Percentiles rank a stretch among this genome's conserved stretches.
Evolutionary conservation across 2,113 vertebrate species (phyloP).

Genomic region (Daboia siamensis): DNA sequence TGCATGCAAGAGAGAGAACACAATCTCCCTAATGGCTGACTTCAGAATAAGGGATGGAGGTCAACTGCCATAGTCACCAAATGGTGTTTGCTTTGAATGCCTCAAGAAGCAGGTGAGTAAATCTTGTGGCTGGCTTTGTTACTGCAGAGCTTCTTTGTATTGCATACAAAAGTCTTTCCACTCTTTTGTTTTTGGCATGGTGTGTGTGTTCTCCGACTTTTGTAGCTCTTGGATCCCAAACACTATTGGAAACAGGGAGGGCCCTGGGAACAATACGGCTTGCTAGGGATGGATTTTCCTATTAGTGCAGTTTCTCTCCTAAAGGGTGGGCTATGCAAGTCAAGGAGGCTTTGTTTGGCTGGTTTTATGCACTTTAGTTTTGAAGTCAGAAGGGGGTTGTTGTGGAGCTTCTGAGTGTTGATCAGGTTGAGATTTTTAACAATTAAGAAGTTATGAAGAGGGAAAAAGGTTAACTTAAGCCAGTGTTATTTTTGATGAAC

Average conservation of each 20-base stretch:
- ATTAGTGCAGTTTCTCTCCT: slow-evolving; percentile 58
- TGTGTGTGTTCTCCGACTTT: slow-evolving; percentile 47
- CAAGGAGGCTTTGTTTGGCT: slow-evolving; percentile 65
- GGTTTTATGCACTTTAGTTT: slow-evolving; percentile 73
- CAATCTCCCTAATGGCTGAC: slow-evolving; percentile 43
- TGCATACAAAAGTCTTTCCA: slow-evolving; percentile 49
- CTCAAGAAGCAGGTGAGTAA: slow-evolving; percentile 65
- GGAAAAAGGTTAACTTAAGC: slow-evolving; percentile 66
- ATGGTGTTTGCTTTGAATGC: slow-evolving; percentile 32
- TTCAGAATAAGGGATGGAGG: slow-evolving; percentile 1
- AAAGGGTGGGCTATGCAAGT: slow-evolving; percentile 58
- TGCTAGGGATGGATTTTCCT: slow-evolving; percentile 52
- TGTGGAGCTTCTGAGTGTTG: slow-evolving; percentile 77
- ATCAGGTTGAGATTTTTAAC: slow-evolving; percentile 77
- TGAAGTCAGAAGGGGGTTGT: slow-evolving; percentile 67
- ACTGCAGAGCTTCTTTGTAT: slow-evolving; percentile 50
- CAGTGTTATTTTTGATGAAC: slow-evolving; percentile 34
- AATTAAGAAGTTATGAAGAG: slow-evolving; percentile 72
- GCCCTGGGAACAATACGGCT: slow-evolving; percentile 44
- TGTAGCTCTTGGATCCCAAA: slow-evolving; percentile 25
- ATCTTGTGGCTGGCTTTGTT: slow-evolving; percentile 53
- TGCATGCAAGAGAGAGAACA: background rate
- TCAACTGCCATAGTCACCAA: slow-evolving; percentile 36
- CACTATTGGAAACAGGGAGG: background rate
- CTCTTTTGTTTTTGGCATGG: slow-evolving; percentile 52